Evolutionary conservation across 2,113 vertebrate genomes (phyloP), one percentile per base, ranked within the genome.

Genomic region (Beaufortia kweichowensis): DNA sequence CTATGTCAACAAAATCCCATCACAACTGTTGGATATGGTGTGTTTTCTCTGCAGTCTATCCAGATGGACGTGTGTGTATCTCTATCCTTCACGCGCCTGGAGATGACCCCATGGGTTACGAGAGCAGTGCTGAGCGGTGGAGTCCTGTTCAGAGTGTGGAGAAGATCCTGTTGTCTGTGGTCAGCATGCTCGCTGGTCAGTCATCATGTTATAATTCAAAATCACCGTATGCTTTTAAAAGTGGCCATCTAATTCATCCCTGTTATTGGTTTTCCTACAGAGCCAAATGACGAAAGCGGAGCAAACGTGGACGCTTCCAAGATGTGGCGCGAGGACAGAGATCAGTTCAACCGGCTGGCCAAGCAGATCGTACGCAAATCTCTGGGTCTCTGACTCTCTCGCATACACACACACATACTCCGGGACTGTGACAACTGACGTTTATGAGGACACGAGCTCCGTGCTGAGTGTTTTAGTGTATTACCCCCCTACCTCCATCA

Each of bases 61-160:
- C 97, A 0, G 96, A 99, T 0, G 97, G 97, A 0, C 91, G 97
- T 75, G 97, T 99, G 3, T 99, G 97, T 78, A 99, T 99, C 87
- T 99, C 97, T 50, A 99, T 99, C 86, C 94, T 99, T 0, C 97
- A 99, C 0, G 97, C 97, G 3, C 97, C 97, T 0, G 97, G 97
- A 0, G 97, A 99, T 0, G 97, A 99, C 39, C 97, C 97, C 0
- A 99, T 99, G 97, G 97, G 97, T 3, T 99, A 99, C 0, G 97
- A 99, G 91, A 99, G 96, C 94, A 99, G 97, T 0, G 96, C 97
- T 0, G 97, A 99, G 91, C 71, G 97, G 9, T 99, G 97, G 97
- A 98, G 96, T 61, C 97, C 97, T 0, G 97, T 99, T 63, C 96
- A 98, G 91, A 99, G 97, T 0, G 97, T 99, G 73, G 97, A 99